A percentile compares a stretch with the other conserved stretches of the same genome.
phyloP scores from a whole-genome alignment of 2,888 invertebrate genomes.

The Nysson spinosus region DNA sequence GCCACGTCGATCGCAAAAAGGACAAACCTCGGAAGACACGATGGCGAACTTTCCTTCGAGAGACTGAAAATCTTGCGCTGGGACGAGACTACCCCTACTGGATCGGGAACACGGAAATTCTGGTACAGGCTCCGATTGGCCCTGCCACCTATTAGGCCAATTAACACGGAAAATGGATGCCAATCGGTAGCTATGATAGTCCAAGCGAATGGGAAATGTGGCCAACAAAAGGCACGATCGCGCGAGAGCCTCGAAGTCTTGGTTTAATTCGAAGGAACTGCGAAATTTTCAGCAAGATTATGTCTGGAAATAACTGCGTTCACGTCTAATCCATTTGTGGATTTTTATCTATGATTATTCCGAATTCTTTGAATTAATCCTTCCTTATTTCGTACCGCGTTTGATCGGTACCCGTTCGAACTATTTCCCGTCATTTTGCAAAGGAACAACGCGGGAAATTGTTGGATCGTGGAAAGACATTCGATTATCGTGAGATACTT shows the following conservation, averaged over 20 bases:
- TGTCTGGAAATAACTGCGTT: no score
- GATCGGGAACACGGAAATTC: slow-evolving; percentile 80
- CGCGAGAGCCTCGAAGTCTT: slow-evolving; percentile 76
- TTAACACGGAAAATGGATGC: slow-evolving; percentile 56
- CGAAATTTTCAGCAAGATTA: background rate
- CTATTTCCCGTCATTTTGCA: no score
- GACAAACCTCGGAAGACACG: slow-evolving; percentile 78
- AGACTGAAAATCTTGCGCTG: slow-evolving; percentile 68
- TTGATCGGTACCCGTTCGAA: no score
- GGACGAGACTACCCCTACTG: slow-evolving; percentile 51
- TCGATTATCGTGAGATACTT: no score
- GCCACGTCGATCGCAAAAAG: slow-evolving; percentile 73
- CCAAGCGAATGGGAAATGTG: slow-evolving; percentile 66
- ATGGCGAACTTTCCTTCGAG: slow-evolving; percentile 72
- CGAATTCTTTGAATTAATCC: no score
- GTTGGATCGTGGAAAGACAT: no score
- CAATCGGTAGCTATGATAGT: slow-evolving; percentile 75
- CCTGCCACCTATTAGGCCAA: slow-evolving; percentile 79
- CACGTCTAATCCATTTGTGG: no score
- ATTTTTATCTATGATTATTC: no score
- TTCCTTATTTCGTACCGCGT: no score
- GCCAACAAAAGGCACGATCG: slow-evolving; percentile 72
- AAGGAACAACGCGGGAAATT: no score
- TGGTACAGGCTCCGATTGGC: slow-evolving; percentile 83
- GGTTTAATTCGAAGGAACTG: slow-evolving; percentile 60